phyloP scores from a whole-genome alignment of 35 echinoderm and acorn worm genomes.

The Apostichopus japonicus region DNA sequence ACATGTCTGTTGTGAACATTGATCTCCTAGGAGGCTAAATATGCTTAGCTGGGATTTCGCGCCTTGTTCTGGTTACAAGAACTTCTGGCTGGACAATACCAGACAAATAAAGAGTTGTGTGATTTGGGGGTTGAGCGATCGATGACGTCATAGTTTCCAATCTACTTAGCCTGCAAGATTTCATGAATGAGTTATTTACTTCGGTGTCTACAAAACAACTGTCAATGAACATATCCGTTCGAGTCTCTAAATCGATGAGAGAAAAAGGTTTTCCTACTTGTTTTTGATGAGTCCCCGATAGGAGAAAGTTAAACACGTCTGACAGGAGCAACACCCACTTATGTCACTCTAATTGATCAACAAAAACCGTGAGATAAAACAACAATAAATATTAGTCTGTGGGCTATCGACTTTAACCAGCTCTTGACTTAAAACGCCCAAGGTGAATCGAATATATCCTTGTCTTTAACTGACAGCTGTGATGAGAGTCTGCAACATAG shows the following conservation, averaged over 20 bases:
- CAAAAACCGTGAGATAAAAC: constrained; percentile 7
- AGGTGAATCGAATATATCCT: too few relatives aligned
- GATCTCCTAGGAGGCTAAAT: not conserved
- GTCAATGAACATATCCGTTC: constrained; percentile 14
- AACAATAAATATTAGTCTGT: constrained; percentile 37
- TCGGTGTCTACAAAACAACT: not conserved
- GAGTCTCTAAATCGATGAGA: not conserved
- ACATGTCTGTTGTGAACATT: not conserved
- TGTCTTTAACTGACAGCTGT: too few relatives aligned
- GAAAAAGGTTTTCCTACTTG: not conserved
- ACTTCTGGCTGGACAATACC: not conserved
- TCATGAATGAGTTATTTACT: too few relatives aligned
- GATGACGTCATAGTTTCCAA: not conserved
- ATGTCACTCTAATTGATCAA: too few relatives aligned
- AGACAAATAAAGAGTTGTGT: constrained; percentile 12
- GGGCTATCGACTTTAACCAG: constrained; percentile 21
- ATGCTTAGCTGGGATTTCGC: not conserved
- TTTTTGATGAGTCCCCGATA: too few relatives aligned
- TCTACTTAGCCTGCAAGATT: too few relatives aligned
- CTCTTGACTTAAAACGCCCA: not conserved
- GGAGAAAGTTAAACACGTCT: too few relatives aligned
- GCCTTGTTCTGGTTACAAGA: constrained; percentile 20
- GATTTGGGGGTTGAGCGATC: constrained; percentile 2
- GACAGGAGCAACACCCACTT: too few relatives aligned
- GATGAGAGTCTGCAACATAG: too few relatives aligned